Evolutionary conservation across 2,113 vertebrate species (phyloP).

Genomic region (Dipodomys merriami): DNA sequence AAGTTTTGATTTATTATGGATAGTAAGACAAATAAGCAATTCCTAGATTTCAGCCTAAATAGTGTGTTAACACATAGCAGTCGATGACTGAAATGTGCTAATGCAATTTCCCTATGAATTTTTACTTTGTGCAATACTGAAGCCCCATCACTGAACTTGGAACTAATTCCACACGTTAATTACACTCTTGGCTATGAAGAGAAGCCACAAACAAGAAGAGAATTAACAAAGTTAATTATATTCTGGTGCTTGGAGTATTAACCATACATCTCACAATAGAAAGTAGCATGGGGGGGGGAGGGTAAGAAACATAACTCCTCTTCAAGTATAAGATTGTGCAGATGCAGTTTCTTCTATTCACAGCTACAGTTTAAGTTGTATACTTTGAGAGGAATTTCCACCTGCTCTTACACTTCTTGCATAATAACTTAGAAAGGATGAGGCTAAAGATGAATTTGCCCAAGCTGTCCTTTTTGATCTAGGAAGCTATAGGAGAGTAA

Average conservation of each 20-base stretch:
- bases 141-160: not conserved
- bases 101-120: not conserved
- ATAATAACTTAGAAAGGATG: not conserved
- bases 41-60: not conserved
- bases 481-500: not conserved
- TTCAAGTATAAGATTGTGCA: not conserved
- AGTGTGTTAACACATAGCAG: not conserved
- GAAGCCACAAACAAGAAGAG: not conserved
- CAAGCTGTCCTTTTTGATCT: not conserved
- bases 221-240: not conserved
- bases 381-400: not conserved
- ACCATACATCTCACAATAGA: not conserved
- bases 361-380: not conserved
- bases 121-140: not conserved
- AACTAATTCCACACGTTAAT: conserved; percentile 41
- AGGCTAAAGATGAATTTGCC: not conserved
- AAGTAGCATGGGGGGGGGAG: not conserved
- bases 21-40: not conserved
- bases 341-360: not conserved
- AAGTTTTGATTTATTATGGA: not conserved
- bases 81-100: not conserved
- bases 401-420: not conserved
- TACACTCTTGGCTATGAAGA: not conserved
- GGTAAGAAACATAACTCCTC: not conserved
- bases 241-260: conserved; percentile 15